Conservation (phyloP, 2,113 vertebrate species). For the Felis chaus region DNA sequence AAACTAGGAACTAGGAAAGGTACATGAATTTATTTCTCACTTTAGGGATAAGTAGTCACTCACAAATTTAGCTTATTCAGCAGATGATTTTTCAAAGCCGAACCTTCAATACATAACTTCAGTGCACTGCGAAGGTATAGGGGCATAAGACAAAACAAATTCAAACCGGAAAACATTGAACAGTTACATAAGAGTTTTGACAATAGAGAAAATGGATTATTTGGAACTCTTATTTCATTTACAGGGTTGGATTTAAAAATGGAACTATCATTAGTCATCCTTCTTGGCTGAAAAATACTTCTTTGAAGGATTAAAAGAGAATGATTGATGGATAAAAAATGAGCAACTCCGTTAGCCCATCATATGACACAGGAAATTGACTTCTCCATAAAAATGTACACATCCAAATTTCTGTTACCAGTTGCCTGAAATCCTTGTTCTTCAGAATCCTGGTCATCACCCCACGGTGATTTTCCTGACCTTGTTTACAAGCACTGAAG, state of each 20-base stretch:
- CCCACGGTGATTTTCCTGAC: not conserved
- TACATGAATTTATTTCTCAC: not conserved
- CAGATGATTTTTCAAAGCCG: not conserved
- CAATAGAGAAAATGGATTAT: not conserved
- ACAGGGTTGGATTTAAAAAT: not conserved
- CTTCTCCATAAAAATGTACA: not conserved
- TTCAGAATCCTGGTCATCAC: not conserved
- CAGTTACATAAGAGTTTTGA: not conserved
- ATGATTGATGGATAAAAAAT: not conserved
- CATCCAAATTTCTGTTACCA: not conserved
- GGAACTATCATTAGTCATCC: not conserved
- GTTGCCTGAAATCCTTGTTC: not conserved
- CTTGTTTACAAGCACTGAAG: not conserved
- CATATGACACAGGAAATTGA: not conserved
- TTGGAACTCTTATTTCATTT: not conserved
- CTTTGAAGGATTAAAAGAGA: constrained; percentile 2
- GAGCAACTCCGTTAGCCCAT: not conserved
- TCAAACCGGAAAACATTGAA: not conserved
- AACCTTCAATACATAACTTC: not conserved
- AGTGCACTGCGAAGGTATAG: not conserved
- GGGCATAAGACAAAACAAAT: not conserved
- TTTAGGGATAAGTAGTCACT: not conserved
- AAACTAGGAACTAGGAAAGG: not conserved
- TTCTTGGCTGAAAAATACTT: not conserved
- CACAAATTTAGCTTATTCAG: not conserved